Conservation (phyloP, 2,797 vertebrate genomes). For the Choloepus didactylus region DNA sequence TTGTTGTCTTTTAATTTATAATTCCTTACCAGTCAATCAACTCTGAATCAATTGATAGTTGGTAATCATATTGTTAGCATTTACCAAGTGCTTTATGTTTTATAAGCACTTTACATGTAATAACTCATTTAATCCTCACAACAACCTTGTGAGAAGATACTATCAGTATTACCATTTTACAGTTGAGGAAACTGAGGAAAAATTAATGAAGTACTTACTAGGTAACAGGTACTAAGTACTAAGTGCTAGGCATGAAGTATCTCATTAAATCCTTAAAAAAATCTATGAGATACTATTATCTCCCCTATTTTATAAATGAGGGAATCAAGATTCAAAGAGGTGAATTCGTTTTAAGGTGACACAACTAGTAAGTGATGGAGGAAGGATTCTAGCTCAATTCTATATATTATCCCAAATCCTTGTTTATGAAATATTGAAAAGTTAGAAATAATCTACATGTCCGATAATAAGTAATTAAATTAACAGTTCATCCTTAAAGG, state of each 20-base stretch:
- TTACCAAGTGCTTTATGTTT: neutral
- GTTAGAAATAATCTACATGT: neutral
- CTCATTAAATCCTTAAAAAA: neutral
- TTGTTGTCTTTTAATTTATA: neutral
- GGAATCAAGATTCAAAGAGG: neutral
- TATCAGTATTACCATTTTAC: neutral
- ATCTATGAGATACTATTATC: neutral
- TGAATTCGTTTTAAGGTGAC: conserved; percentile 19
- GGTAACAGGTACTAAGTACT: neutral
- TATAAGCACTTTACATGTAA: neutral
- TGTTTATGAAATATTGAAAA: neutral
- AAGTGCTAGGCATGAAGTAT: neutral
- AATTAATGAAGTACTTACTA: neutral
- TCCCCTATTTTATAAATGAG: neutral
- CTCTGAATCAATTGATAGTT: neutral
- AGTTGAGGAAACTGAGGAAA: neutral
- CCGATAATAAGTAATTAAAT: conserved; percentile 14
- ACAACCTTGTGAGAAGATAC: neutral
- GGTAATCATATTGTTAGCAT: neutral
- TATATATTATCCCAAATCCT: neutral
- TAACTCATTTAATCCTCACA: neutral
- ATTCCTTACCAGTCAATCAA: neutral
- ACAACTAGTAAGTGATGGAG: neutral
- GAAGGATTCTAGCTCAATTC: neutral
- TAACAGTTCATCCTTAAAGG: neutral